A percentile compares a stretch with the other conserved stretches of the same genome.
Conservation (phyloP, 1,140 invertebrate species). For the Anastatus disparis region DNA sequence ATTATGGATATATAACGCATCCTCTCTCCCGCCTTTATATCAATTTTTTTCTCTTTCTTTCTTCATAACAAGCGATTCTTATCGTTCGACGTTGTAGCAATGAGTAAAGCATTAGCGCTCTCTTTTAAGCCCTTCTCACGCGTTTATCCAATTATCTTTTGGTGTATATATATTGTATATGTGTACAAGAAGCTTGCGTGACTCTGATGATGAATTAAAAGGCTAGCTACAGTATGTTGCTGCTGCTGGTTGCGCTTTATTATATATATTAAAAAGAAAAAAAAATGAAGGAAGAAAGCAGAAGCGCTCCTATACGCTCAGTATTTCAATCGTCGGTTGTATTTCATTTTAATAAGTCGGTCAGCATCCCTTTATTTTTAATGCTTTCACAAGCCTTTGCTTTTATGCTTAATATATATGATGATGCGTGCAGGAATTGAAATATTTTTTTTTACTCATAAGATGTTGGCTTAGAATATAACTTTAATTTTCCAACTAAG, state of each 20-base stretch:
- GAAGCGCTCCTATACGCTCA: not conserved
- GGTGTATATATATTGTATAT: not conserved
- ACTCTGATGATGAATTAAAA: slow-evolving; percentile 10
- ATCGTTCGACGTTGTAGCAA: not conserved
- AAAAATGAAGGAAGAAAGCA: too few species aligned
- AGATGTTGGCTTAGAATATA: too few species aligned
- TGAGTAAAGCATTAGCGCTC: too few species aligned
- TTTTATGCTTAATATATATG: too few species aligned
- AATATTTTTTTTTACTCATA: too few species aligned
- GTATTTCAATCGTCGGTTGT: slow-evolving; percentile 1
- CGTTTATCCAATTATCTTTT: slow-evolving; percentile 15
- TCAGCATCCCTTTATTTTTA: not conserved
- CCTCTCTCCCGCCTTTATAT: not conserved
- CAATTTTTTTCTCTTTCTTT: not conserved
- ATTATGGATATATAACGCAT: not conserved
- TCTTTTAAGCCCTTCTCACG: slow-evolving; percentile 21
- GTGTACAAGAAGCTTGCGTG: not conserved
- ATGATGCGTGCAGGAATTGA: too few species aligned
- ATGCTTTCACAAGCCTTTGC: too few species aligned
- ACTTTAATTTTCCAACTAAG: too few species aligned
- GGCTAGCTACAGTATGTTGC: not conserved
- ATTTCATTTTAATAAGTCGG: slow-evolving; percentile 17
- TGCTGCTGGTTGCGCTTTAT: too few species aligned
- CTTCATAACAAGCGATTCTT: too few species aligned
- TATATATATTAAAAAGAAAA: too few species aligned